Base-by-base conservation (phyloP, 2,888 invertebrate genomes). In the Dicycla oo region DNA sequence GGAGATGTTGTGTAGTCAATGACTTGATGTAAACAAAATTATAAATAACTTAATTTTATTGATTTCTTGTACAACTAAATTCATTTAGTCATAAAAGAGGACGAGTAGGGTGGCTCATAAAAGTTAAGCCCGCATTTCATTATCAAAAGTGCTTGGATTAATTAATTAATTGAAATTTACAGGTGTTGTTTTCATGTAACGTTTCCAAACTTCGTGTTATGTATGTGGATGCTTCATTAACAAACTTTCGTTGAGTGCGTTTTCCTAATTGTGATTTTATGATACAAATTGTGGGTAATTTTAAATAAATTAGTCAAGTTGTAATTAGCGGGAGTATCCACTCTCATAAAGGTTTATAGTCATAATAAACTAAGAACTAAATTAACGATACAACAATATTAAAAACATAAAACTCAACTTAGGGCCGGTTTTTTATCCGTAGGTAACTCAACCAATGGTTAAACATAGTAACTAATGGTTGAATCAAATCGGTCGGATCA, bases 21-120 rank as follows among this genome's bases (percentile, higher is more conserved):
- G 38, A 45, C 43, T 49, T 10, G 11, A 73, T 30, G 78, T 80
- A 66, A 64, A 73, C 71, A 82, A 65, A 69, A n/a, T 23, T 54
- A 47, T 34, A 65, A 51, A 58, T 26, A 63, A 69, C 49, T 51
- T 53, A 43, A 47, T 43, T 68, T 66, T 57, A 63, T 69, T 77
- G 64, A 69, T 80, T 49, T 49, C 64, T 65, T 51, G 53, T 66
- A 51, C 5, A 65, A 77, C 26, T 66, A 15, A 53, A 49, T 78
- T 38, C 2, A 51, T 15, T 63, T 18, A n/a, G 43, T 34, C 11
- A 11, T 26, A 30, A 57, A 38, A 7, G 23, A 15, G 26, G 34
- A n/a, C n/a, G n/a, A n/a, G 4, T 34, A 34, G 3, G 34, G 6
- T 34, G 6, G 34, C 4, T 34, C 34, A 34, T 34, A 68, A 75